Evolutionary conservation across 2,797 vertebrate genomes (phyloP).

Genomic region (Ispidina lecontei): DNA sequence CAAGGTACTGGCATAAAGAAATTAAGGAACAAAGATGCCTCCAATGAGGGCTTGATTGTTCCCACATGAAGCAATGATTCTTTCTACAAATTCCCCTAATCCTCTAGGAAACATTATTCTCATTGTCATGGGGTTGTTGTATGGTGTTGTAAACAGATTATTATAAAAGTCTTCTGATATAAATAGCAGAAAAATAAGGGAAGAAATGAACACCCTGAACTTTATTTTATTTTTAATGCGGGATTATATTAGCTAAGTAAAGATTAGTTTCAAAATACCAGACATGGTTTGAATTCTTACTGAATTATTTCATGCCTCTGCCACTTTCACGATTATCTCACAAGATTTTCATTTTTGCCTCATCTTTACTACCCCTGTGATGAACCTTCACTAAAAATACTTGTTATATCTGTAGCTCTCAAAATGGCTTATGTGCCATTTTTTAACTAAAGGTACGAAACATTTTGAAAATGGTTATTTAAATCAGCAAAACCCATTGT

Average conservation of each 20-base stretch:
- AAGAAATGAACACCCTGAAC: neutral
- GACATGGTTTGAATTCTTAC: slow-evolving; percentile 30
- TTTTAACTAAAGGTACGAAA: neutral
- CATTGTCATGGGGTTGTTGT: slow-evolving; percentile 18
- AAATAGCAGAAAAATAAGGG: slow-evolving; percentile 4
- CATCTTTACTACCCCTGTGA: neutral
- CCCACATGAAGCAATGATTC: slow-evolving; percentile 24
- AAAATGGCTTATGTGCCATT: neutral
- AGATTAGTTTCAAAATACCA: slow-evolving; percentile 41
- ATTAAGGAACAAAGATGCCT: slow-evolving; percentile 35
- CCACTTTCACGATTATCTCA: neutral
- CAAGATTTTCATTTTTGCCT: slow-evolving; percentile 5
- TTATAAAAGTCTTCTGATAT: neutral
- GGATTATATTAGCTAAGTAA: slow-evolving; percentile 42
- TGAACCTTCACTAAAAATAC: neutral
- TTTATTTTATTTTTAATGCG: neutral
- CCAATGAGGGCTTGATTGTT: slow-evolving; percentile 37
- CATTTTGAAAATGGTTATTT: neutral
- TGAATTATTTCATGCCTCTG: neutral
- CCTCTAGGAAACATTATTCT: slow-evolving; percentile 21
- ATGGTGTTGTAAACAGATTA: neutral
- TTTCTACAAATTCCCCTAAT: slow-evolving; percentile 27
- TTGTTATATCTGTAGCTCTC: neutral
- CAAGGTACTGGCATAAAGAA: slow-evolving; percentile 46
- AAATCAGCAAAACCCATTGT: neutral